Percentiles rank a stretch among this genome's conserved stretches.
phyloP scores from a whole-genome alignment of 2,888 invertebrate species.

The Pyrrhia umbra region DNA sequence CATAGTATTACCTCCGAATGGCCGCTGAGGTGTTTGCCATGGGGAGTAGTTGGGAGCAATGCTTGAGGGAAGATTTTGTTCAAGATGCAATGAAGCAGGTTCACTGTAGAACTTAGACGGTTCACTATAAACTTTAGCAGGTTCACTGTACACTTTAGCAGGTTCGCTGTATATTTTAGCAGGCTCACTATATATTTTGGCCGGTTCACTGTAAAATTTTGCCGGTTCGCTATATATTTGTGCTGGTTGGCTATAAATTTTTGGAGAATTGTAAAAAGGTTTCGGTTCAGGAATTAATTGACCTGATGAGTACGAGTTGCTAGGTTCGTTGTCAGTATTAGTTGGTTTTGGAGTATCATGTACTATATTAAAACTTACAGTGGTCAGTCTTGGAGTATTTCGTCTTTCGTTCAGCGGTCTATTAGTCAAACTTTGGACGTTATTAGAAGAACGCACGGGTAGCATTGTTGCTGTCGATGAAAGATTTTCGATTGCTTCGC shows the following conservation, averaged over 20 bases:
- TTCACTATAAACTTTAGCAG: slow-evolving; percentile 89
- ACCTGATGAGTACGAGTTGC: slow-evolving; percentile 66
- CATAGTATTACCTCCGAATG: slow-evolving; percentile 59
- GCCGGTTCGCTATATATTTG: slow-evolving; percentile 86
- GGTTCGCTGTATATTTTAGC: slow-evolving; percentile 90
- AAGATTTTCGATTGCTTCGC: slow-evolving; percentile 69
- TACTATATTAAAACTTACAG: slow-evolving; percentile 83
- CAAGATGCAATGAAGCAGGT: slow-evolving; percentile 86
- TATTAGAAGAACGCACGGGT: slow-evolving; percentile 74
- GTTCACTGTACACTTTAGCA: slow-evolving; percentile 89
- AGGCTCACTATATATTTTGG: slow-evolving; percentile 88
- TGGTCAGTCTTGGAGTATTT: slow-evolving; percentile 77
- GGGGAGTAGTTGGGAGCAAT: slow-evolving; percentile 65
- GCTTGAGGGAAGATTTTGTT: slow-evolving; percentile 58
- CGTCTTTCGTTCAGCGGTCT: slow-evolving; percentile 69
- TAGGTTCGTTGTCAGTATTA: slow-evolving; percentile 69
- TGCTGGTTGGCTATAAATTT: slow-evolving; percentile 80
- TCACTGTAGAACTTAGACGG: slow-evolving; percentile 90
- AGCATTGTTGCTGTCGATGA: slow-evolving; percentile 50
- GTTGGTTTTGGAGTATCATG: slow-evolving; percentile 75
- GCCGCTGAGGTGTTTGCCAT: slow-evolving; percentile 68
- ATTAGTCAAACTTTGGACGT: slow-evolving; percentile 72
- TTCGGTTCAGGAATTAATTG: slow-evolving; percentile 64
- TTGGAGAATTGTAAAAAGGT: slow-evolving; percentile 75
- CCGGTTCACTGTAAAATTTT: slow-evolving; percentile 87